A percentile compares a stretch with the other conserved stretches of the same genome.
Conservation (phyloP, 1,140 invertebrate genomes). For the Trialeurodes vaporariorum region DNA sequence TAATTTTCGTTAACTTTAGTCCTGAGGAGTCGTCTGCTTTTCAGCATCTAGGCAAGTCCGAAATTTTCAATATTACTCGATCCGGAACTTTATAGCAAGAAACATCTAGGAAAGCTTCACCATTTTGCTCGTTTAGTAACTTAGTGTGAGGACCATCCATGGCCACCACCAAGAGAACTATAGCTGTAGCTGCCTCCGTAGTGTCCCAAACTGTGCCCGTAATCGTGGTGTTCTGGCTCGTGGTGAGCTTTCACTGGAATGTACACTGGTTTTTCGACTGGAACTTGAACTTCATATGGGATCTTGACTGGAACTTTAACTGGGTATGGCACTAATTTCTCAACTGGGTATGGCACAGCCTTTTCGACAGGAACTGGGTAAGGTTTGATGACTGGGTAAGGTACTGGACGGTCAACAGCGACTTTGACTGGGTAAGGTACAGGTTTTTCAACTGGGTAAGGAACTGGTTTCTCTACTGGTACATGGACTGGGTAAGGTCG, state of each 20-base stretch:
- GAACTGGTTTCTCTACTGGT: conserved; percentile 21
- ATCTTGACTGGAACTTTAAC: conserved; percentile 43
- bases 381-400: conserved; percentile 38
- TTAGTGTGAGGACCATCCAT: neutral
- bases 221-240: neutral
- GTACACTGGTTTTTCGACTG: conserved; percentile 40
- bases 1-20: no score
- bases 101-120: no score
- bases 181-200: neutral
- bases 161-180: neutral
- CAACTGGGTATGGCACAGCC: conserved; percentile 63
- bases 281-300: conserved; percentile 26
- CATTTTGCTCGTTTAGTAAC: no score
- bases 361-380: conserved; percentile 48
- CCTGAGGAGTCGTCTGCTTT: no score
- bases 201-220: neutral
- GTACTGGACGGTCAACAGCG: conserved; percentile 37
- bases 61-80: no score
- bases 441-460: conserved; percentile 50
- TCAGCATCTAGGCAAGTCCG: no score
- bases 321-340: conserved; percentile 43
- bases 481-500: conserved; percentile 41
- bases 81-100: no score
- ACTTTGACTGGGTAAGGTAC: conserved; percentile 53
- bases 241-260: conserved; percentile 42